Conservation (phyloP, 2,888 invertebrate genomes). For the Allophyes oxyacanthae region DNA sequence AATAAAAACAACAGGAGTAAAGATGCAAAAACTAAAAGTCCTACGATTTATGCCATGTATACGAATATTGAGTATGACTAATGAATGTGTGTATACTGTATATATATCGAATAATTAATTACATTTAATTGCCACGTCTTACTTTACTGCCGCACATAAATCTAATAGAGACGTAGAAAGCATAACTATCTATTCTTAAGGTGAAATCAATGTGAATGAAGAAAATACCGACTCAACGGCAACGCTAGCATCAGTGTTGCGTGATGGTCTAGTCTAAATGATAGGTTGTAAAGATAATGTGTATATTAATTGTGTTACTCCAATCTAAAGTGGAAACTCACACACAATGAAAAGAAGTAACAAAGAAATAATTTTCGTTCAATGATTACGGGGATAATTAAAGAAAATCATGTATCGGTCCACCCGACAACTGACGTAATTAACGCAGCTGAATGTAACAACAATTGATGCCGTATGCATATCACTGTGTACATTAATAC, state of each 20-base stretch:
- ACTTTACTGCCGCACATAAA: constrained; percentile 39
- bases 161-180: constrained; percentile 69
- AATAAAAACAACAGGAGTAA: constrained; percentile 14
- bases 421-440: constrained; percentile 12
- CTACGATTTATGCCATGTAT: constrained; percentile 20
- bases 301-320: constrained; percentile 54
- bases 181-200: constrained; percentile 72
- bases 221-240: constrained; percentile 61
- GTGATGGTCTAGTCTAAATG: constrained; percentile 65
- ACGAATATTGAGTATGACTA: constrained; percentile 31
- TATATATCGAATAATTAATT: constrained; percentile 43
- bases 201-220: constrained; percentile 74
- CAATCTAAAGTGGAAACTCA: constrained; percentile 28
- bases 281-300: constrained; percentile 45
- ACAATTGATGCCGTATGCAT: constrained; percentile 17
- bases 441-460: constrained; percentile 23
- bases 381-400: constrained; percentile 20
- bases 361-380: constrained; percentile 22
- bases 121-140: constrained; percentile 49
- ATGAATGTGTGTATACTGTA: constrained; percentile 35
- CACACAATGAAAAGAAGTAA: constrained; percentile 24
- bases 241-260: constrained; percentile 62
- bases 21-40: constrained; percentile 15
- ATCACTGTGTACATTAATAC: not conserved
- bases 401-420: constrained; percentile 12